Evolutionary conservation across 2,113 vertebrate genomes (phyloP).

Genomic region (Nestor notabilis): DNA sequence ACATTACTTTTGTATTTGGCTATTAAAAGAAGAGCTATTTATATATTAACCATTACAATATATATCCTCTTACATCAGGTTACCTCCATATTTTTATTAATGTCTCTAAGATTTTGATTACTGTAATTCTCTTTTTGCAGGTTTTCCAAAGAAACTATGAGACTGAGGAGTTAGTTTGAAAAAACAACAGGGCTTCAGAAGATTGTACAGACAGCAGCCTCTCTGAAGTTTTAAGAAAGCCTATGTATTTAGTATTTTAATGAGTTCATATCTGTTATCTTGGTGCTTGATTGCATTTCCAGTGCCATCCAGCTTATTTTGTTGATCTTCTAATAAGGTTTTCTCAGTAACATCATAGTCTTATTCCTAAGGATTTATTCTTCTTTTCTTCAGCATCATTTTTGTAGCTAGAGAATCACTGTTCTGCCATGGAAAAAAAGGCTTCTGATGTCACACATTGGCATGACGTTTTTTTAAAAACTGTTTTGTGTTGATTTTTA

Average conservation of each 20-base stretch:
- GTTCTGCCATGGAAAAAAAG: not conserved
- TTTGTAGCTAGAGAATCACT: not conserved
- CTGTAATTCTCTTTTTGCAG: not conserved
- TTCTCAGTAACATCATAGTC: not conserved
- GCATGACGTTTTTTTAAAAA: not conserved
- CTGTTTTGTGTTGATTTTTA: not conserved
- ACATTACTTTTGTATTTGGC: not conserved
- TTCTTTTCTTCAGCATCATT: not conserved
- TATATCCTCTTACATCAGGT: not conserved
- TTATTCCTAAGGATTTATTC: not conserved
- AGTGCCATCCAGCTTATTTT: not conserved
- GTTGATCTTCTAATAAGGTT: not conserved
- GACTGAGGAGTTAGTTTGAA: not conserved
- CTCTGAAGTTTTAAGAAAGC: not conserved
- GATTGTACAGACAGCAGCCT: not conserved
- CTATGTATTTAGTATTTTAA: not conserved
- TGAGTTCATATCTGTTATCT: not conserved
- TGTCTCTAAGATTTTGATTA: not conserved
- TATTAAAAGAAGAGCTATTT: not conserved
- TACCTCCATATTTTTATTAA: not conserved
- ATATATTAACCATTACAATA: not conserved
- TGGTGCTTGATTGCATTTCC: not conserved
- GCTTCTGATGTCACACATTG: not conserved
- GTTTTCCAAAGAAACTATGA: conserved; percentile 10
- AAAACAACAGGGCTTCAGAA: not conserved